These are phyloP conservation scores for Megamerina dolium DNA, from an alignment of 2,888 invertebrate genomes.

Conservation along the genomic window DNA sequence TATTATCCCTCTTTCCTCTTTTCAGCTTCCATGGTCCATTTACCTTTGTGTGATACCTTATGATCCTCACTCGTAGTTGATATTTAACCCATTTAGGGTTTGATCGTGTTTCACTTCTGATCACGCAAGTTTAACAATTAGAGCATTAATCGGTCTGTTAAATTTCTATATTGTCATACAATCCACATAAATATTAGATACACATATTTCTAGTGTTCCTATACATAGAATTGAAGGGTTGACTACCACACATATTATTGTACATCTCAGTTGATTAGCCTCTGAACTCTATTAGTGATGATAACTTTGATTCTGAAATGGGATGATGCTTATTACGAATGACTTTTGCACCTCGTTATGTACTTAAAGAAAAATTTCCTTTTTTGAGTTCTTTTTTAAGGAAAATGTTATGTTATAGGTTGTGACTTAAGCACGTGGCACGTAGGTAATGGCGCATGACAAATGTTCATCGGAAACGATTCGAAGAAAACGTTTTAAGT, in stretches of 20 bases:
- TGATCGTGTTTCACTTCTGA: slow-evolving; percentile 23
- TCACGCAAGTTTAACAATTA: slow-evolving; percentile 29
- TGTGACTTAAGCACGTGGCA: too few species aligned
- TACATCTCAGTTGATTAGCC: slow-evolving; percentile 4
- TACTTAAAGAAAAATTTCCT: too few species aligned
- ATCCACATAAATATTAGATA: slow-evolving; percentile 19
- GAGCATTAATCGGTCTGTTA: slow-evolving; percentile 34
- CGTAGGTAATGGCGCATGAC: too few species aligned
- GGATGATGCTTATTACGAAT: slow-evolving; percentile 10
- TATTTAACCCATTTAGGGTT: slow-evolving; percentile 36
- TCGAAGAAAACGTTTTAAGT: too few species aligned
- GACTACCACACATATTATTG: too few species aligned
- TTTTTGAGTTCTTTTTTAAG: too few species aligned
- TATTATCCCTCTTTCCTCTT: background rate
- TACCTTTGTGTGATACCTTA: slow-evolving; percentile 16
- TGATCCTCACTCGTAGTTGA: slow-evolving; percentile 22
- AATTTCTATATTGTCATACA: slow-evolving; percentile 27
- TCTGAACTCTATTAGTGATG: background rate
- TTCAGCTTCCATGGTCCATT: slow-evolving; percentile 10
- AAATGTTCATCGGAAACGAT: too few species aligned
- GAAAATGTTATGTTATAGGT: too few species aligned
- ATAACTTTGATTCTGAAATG: slow-evolving; percentile 5
- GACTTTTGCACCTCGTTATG: slow-evolving; percentile 7
- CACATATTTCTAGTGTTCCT: slow-evolving; percentile 18
- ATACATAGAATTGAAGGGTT: slow-evolving; percentile 9